Evolutionary conservation across 1,140 invertebrate species (phyloP), one percentile per base, ranked within the genome.

Genomic region (Oncopodura yosiiana): DNA sequence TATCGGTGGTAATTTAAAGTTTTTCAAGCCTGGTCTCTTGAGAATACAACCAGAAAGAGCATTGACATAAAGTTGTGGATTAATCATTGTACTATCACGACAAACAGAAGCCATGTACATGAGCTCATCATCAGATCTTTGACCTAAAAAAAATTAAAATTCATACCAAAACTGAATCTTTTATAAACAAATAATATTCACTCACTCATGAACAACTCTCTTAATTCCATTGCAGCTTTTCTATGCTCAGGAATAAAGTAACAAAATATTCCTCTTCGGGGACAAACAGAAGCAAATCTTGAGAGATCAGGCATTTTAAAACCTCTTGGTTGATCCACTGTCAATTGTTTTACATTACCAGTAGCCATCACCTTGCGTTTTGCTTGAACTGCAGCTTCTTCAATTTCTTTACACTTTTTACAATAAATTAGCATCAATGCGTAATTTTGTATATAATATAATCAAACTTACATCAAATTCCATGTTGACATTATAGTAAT

Each of bases 181-280:
- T 18, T 50, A 24, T 36, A 46, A 41, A 60, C 32, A 18, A n/a
- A 16, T 14, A 24, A 12, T 44, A 46, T 21, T 24, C 29, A 32
- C 12, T 60, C 61, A 65, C 65, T 27, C 34, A 56, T 52, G 3
- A 66, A 46, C 16, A 65, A 53, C 9, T 29, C 37, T 2, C 37
- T 36, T 1, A 66, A 46, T 19, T 55, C 32, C 5, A 37, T 14
- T 6, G 58, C 46, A 9, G 63, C 63, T 38, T 55, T 21, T 9
- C 55, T 49, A 56, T 66, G 65, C 11, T 26, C 23, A 11, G 58
- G 60, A 37, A 56, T 36, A 36, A 66, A 66, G 38, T 63, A 63
- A 6, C 42, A 58, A 30, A 58, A 66, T 1, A 60, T 27, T 4
- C 42, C 34, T n/a, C 43, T 56, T 46, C 53, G 49, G 0, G 64